Percentiles rank a stretch among this genome's conserved stretches.
Conservation (phyloP, 2,113 vertebrate species). For the Cyanoderma ruficeps region DNA sequence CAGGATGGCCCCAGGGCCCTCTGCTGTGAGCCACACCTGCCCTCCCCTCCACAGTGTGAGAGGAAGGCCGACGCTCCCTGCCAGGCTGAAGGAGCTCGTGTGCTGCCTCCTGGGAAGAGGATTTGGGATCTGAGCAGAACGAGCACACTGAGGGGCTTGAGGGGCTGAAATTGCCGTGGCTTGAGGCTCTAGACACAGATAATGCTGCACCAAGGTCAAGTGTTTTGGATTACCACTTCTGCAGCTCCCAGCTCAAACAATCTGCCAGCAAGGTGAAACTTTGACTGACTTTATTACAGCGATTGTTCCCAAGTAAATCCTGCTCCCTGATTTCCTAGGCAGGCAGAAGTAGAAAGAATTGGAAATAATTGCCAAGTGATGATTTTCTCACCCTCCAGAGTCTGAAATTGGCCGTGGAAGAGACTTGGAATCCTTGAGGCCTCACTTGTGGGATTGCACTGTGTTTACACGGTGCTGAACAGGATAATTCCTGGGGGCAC, state of each 20-base stretch:
- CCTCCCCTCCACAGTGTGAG: fast-evolving
- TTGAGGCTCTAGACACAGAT: not conserved
- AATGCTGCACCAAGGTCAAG: not conserved
- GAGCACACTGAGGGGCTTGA: fast-evolving
- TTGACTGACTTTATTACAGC: not conserved
- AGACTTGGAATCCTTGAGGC: not conserved
- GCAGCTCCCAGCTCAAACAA: not conserved
- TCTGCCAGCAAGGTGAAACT: not conserved
- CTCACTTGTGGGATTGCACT: not conserved
- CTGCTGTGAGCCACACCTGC: not conserved
- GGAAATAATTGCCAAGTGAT: not conserved
- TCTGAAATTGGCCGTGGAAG: not conserved
- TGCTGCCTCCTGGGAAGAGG: not conserved
- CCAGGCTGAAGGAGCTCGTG: fast-evolving
- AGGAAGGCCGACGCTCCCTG: fast-evolving
- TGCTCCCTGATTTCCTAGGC: not conserved
- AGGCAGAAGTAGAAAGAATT: constrained; percentile 14
- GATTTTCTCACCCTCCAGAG: constrained; percentile 27
- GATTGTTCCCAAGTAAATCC: constrained; percentile 27
- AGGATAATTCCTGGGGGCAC: not conserved
- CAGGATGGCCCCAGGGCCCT: fast-evolving
- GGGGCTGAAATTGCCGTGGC: not conserved
- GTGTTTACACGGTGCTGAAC: not conserved
- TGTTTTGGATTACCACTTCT: not conserved
- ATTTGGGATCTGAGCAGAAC: fast-evolving